Evolutionary conservation across 2,797 vertebrate genomes (phyloP).

Genomic region (Stomatorhinus walkeri): DNA sequence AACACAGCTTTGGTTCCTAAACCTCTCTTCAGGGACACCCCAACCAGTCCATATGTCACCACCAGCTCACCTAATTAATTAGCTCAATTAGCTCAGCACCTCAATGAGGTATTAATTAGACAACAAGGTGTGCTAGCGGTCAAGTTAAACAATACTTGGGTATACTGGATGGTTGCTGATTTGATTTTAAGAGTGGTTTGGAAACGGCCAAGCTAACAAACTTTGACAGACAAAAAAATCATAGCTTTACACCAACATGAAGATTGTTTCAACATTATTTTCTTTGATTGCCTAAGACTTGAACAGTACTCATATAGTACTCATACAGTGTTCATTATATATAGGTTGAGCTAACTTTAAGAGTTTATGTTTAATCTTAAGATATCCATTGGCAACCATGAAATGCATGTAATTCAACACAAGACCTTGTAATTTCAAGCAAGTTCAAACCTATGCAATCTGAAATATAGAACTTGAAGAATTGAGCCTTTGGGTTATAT

Average conservation of each 20-base stretch:
- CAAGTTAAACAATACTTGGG: neutral
- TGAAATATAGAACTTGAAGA: neutral
- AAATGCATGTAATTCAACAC: neutral
- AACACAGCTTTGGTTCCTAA: neutral
- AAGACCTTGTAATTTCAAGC: neutral
- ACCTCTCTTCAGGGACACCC: neutral
- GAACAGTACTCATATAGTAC: neutral
- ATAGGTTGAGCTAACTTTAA: neutral
- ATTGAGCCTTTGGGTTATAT: neutral
- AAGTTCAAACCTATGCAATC: neutral
- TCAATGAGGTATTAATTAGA: neutral
- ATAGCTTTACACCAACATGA: neutral
- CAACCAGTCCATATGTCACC: neutral
- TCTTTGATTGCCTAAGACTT: neutral
- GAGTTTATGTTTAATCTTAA: neutral
- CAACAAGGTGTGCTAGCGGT: neutral
- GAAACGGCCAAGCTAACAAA: neutral
- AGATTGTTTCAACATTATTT: neutral
- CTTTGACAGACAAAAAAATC: neutral
- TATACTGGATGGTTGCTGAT: neutral
- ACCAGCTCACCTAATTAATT: neutral
- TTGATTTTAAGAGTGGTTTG: neutral
- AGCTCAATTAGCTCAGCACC: neutral
- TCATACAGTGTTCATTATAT: neutral
- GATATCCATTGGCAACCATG: neutral